Evolutionary conservation across 1,140 invertebrate species (phyloP).

Genomic region (Apis laboriosa): DNA sequence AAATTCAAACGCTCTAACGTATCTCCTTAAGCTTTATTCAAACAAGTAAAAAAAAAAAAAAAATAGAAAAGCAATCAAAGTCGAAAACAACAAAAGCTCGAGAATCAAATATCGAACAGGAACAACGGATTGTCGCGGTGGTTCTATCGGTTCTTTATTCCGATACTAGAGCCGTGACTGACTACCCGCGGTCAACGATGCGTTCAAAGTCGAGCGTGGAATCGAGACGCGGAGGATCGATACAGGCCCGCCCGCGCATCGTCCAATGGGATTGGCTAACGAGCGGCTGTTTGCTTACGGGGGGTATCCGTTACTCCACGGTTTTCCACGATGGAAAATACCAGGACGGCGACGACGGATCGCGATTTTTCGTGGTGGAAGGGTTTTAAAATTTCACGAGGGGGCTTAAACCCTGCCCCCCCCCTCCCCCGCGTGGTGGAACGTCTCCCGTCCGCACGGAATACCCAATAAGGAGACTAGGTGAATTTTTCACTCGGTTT

Average conservation of each 20-base stretch:
- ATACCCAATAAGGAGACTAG: constrained; percentile 28
- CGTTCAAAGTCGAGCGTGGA: constrained; percentile 50
- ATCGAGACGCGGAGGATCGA: constrained; percentile 51
- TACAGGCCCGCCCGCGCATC: constrained; percentile 22
- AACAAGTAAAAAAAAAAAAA: neutral
- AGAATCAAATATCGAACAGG: neutral
- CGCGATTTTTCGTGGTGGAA: constrained; percentile 32
- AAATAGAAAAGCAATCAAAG: neutral
- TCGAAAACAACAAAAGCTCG: neutral
- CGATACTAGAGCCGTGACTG: constrained; percentile 20
- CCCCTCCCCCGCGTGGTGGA: neutral
- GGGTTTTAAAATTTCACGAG: constrained; percentile 52
- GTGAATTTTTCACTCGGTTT: constrained; percentile 50
- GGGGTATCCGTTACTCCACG: constrained; percentile 30
- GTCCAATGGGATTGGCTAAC: constrained; percentile 58
- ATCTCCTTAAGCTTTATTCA: too few species aligned
- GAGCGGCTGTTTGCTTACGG: constrained; percentile 63
- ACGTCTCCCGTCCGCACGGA: neutral
- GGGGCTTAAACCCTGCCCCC: neutral
- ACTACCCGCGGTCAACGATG: constrained; percentile 46
- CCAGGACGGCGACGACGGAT: too few species aligned
- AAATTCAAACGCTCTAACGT: too few species aligned
- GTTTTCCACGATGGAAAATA: constrained; percentile 27
- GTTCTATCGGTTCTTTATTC: constrained; percentile 25
- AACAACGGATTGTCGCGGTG: constrained; percentile 19